A percentile compares a stretch with the other conserved stretches of the same genome.
phyloP scores from a whole-genome alignment of 2,797 vertebrate species.

The Choloepus didactylus region DNA sequence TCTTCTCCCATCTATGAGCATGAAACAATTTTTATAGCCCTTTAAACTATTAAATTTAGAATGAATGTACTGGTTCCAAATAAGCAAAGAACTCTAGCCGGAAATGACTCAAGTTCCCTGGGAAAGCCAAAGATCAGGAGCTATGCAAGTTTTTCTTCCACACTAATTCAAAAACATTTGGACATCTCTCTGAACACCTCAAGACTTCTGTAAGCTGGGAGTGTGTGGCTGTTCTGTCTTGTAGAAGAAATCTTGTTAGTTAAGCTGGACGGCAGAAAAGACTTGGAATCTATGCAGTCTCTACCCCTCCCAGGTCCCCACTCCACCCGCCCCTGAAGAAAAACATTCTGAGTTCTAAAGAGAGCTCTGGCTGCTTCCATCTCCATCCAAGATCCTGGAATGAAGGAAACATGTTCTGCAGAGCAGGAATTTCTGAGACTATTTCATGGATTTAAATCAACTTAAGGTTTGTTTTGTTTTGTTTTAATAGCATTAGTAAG shows the following conservation, averaged over 20 bases:
- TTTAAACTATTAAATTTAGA: conserved; percentile 63
- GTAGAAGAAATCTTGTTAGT: background rate
- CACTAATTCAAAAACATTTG: conserved; percentile 55
- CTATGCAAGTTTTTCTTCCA: background rate
- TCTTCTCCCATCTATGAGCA: conserved; percentile 1
- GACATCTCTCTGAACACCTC: conserved; percentile 6
- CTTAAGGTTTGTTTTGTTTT: background rate
- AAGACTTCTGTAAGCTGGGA: background rate
- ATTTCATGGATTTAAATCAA: conserved; percentile 48
- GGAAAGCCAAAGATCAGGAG: background rate
- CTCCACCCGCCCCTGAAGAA: background rate
- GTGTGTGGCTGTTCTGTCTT: conserved; percentile 28
- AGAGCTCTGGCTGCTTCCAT: conserved; percentile 1
- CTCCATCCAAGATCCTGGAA: background rate
- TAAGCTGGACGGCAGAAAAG: background rate
- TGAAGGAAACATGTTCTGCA: background rate
- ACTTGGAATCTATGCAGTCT: background rate
- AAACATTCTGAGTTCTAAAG: conserved; percentile 25
- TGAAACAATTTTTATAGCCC: conserved; percentile 52
- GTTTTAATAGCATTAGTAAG: background rate
- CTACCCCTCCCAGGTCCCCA: background rate
- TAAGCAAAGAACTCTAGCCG: conserved; percentile 57
- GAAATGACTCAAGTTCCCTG: conserved; percentile 38
- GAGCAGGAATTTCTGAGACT: conserved; percentile 25
- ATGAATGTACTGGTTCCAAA: conserved; percentile 52